Percentiles rank a stretch among this genome's conserved stretches.
Evolutionary conservation across 2,888 invertebrate genomes (phyloP).

Genomic region (Agonum fuliginosum): DNA sequence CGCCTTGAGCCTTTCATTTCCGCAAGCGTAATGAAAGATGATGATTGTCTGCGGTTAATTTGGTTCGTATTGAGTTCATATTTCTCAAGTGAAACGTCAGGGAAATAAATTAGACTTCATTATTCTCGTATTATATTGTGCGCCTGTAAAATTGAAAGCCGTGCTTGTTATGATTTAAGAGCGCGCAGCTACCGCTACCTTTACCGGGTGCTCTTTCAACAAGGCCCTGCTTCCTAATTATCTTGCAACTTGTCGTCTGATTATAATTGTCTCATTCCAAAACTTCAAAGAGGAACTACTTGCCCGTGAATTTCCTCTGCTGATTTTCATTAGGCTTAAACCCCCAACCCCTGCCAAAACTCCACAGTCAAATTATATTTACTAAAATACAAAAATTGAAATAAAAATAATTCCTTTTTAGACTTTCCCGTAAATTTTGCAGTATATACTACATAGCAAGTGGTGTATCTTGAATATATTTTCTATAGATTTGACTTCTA

Average conservation of each 20-base stretch:
- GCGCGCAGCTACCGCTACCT: slow-evolving; percentile 43
- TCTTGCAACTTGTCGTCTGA: slow-evolving; percentile 48
- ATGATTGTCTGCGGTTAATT: slow-evolving; percentile 58
- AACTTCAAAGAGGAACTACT: slow-evolving; percentile 43
- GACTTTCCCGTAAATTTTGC: too few species aligned
- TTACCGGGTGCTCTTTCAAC: slow-evolving; percentile 47
- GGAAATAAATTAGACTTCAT: slow-evolving; percentile 60
- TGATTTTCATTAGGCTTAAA: background rate
- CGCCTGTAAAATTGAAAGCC: slow-evolving; percentile 56
- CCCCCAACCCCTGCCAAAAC: too few species aligned
- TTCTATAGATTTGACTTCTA: too few species aligned
- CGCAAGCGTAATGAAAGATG: slow-evolving; percentile 55
- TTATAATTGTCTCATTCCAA: slow-evolving; percentile 52
- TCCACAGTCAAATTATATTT: too few species aligned
- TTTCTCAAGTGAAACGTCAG: slow-evolving; percentile 59
- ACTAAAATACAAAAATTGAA: too few species aligned
- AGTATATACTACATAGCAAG: too few species aligned
- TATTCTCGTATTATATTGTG: slow-evolving; percentile 59
- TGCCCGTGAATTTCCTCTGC: slow-evolving; percentile 27
- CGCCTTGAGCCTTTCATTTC: slow-evolving; percentile 54
- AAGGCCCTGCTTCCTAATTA: slow-evolving; percentile 47
- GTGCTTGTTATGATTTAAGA: slow-evolving; percentile 58
- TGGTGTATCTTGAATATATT: too few species aligned
- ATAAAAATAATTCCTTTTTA: too few species aligned
- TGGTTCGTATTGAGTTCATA: slow-evolving; percentile 56